These are phyloP conservation scores for Hippopotamyrus pictus DNA, from an alignment of 2,797 vertebrate genomes.

Conservation along the genomic window DNA sequence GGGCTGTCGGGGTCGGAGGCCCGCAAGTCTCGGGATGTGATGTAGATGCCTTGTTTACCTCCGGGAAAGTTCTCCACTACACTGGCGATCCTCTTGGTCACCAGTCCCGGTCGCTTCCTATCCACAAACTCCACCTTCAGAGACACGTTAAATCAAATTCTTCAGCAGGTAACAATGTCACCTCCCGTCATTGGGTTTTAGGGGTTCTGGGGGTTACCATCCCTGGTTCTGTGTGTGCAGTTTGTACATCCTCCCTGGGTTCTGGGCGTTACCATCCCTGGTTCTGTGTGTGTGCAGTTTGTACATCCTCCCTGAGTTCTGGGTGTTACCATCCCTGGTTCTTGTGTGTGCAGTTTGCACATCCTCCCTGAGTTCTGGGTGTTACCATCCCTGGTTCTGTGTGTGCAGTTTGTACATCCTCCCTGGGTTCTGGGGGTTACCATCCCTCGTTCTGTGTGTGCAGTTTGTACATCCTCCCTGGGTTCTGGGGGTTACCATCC, in stretches of 20 bases:
- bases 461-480: not conserved
- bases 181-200: not conserved
- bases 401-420: no score
- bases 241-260: no score
- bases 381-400: no score
- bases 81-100: slow-evolving; percentile 46
- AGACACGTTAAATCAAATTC: not conserved
- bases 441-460: not conserved
- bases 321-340: no score
- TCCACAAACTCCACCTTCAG: slow-evolving; percentile 55
- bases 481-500: not conserved
- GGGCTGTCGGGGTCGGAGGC: slow-evolving; percentile 50
- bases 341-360: no score
- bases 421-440: not conserved
- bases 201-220: not conserved
- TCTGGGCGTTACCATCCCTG: not conserved
- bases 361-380: not conserved
- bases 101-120: slow-evolving; percentile 49
- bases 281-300: not conserved
- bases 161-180: not conserved
- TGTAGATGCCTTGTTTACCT: slow-evolving; percentile 43
- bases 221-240: no score
- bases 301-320: not conserved
- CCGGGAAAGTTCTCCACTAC: slow-evolving; percentile 44
- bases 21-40: slow-evolving; percentile 51